phyloP scores from a whole-genome alignment of 1,140 invertebrate species.

The Neomicropteryx cornuta region DNA sequence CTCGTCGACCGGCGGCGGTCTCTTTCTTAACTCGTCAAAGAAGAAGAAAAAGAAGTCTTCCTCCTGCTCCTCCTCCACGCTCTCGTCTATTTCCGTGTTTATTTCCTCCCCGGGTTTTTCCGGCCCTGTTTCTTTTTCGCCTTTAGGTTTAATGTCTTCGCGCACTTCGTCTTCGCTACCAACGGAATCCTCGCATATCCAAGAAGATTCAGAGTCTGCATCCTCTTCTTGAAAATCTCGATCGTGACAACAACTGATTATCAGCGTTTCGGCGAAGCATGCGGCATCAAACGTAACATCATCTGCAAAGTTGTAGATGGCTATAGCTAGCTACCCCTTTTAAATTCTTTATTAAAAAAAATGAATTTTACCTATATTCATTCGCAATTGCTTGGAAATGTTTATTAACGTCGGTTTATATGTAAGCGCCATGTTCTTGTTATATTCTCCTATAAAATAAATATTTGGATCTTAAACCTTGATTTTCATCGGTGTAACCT shows the following conservation, averaged over 20 bases:
- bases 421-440: too few species aligned
- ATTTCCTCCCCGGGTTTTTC: conserved; percentile 13
- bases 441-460: too few species aligned
- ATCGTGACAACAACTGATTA: conserved; percentile 31
- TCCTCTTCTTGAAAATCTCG: conserved; percentile 4
- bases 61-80: conserved; percentile 8
- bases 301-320: conserved; percentile 27
- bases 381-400: too few species aligned
- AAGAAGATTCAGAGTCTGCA: conserved; percentile 20
- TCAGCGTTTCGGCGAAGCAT: conserved; percentile 32
- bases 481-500: too few species aligned
- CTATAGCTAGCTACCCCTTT: too few species aligned
- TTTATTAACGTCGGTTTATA: too few species aligned
- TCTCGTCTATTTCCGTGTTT: conserved; percentile 15
- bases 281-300: conserved; percentile 24
- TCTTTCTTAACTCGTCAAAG: conserved; percentile 28
- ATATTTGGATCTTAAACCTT: too few species aligned
- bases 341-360: too few species aligned
- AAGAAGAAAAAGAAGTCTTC: conserved; percentile 34
- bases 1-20: conserved; percentile 16
- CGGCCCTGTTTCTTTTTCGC: conserved; percentile 12
- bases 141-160: conserved; percentile 12
- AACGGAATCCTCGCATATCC: conserved; percentile 21
- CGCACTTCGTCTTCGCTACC: conserved; percentile 14
- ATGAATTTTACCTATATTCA: too few species aligned